Base-by-base conservation (phyloP, 1,140 invertebrate species). In the Telenomus remus region DNA sequence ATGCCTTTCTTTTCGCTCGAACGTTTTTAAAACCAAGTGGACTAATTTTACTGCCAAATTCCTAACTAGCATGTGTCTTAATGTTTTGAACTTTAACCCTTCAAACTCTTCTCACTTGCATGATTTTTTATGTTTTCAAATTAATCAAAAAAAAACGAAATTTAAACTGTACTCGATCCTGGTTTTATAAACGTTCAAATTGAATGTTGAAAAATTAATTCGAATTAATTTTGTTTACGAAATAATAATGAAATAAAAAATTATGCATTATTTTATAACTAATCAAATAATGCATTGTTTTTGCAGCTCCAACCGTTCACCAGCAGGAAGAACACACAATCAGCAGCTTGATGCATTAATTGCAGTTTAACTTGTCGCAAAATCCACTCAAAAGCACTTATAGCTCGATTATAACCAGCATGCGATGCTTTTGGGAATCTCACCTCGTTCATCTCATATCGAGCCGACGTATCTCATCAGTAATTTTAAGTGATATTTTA, bases 271-370 rank as follows among this genome's bases (percentile, higher is more conserved):
- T 63, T 51, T 11, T 11, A 39, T 39, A 43, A 49, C 13, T 43
- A 50, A 50, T 56, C 0, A 35, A 55, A 33, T 47, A 51, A 68
- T 59, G 39, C 59, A 56, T 85, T 84, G 71, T 84, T 85, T n/a
- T 89, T 89, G 39, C 87, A 90, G 89, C 85, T 90, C 79, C 89
- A 90, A 80, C 85, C 78, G 65, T 83, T 90, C 71, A 87, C 86
- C 73, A 76, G 79, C 71, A 88, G 84, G 76, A 89, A 87, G 79
- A 83, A 83, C 63, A 82, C 80, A 51, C 85, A 84, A 61, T 79
- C 86, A n/a, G 83, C 86, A 39, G 85, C 88, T 83, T 89, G 85
- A 89, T 56, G 59, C 33, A 51, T 68, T 78, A 74, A 74, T 47
- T 51, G 48, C 49, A 43, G 61, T 44, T 61, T 78, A 56, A 73